Conservation (phyloP, 1,140 invertebrate species). For the Tetragonula clypearis region DNA sequence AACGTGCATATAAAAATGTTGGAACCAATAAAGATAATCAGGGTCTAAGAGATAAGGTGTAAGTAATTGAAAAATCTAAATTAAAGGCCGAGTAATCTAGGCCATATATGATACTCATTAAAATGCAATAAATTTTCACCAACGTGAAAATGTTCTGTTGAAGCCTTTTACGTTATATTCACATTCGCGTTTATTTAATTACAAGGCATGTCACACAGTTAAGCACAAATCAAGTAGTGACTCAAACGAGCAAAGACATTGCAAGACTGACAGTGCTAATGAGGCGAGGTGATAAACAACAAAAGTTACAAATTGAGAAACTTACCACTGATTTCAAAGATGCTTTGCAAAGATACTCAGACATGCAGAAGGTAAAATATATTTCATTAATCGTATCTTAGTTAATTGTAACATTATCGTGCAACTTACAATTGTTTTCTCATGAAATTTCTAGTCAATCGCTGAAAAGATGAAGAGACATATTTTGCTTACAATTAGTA, state of each 20-base stretch:
- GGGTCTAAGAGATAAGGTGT: slow-evolving; percentile 86
- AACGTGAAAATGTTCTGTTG: not conserved
- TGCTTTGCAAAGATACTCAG: slow-evolving; percentile 89
- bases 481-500: slow-evolving; percentile 82
- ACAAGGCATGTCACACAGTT: slow-evolving; percentile 90
- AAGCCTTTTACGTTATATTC: not conserved
- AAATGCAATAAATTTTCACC: not conserved
- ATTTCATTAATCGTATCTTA: not conserved
- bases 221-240: slow-evolving; percentile 89
- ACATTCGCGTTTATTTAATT: slow-evolving; percentile 13
- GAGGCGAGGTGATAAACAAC: slow-evolving; percentile 87
- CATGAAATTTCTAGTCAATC: slow-evolving; percentile 77
- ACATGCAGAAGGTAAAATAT: slow-evolving; percentile 87
- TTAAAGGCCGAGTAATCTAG: not conserved
- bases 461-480: slow-evolving; percentile 90
- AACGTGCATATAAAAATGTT: slow-evolving; percentile 88
- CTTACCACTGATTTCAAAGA: slow-evolving; percentile 91
- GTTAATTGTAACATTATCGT: not conserved
- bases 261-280: slow-evolving; percentile 86
- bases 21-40: slow-evolving; percentile 89
- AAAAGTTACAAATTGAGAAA: slow-evolving; percentile 91
- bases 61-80: slow-evolving; percentile 69
- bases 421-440: not conserved
- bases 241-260: slow-evolving; percentile 88
- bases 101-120: not conserved